Evolutionary conservation across 2,797 vertebrate genomes (phyloP), one percentile per base, ranked within the genome.

Genomic region (Lerista edwardsae): DNA sequence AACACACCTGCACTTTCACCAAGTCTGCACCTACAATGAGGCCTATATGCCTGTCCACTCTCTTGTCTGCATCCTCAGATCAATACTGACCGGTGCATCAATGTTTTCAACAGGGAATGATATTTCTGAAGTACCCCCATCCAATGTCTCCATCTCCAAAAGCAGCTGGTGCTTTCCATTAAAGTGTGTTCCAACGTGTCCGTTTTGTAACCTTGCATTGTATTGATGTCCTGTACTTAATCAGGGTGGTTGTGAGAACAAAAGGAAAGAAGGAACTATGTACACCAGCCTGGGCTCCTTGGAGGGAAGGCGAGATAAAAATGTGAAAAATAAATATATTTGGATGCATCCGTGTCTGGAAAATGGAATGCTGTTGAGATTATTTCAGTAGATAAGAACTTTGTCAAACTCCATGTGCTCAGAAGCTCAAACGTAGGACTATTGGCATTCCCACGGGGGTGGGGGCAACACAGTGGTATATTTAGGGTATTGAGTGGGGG

Each of bases 111-210:
- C 17, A 85, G n/a, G 19, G 72, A 80, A 81, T 25, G 0, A 0
- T 79, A 62, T 81, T 86, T 67, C 39, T 67, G 84, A 87, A 86
- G 65, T 81, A 51, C 64, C 59, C 57, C 79, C 74, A n/a, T 80
- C 74, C 82, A 78, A 19, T 65, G 77, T 6, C 0, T 67, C 1
- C 34, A 82, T 82, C 75, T 75, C 12, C 78, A 2, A 51, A 86
- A n/a, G 9, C 23, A 55, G 1, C 67, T 1, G 71, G 82, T 57
- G 25, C 4, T 23, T 2, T 79, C 62, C 3, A 83, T 34, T 5
- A 72, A 4, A 75, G 82, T 90, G 64, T n/a, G 1, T 7, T 74
- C 6, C 0, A 79, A 1, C 7, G 23, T 80, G 67, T 0, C 34
- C 19, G 1, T 72, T 84, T 79, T 0, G 29, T 90, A 80, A 44